These are phyloP conservation scores for Oligia latruncula DNA, from an alignment of 2,888 invertebrate genomes.

Conservation along the genomic window DNA sequence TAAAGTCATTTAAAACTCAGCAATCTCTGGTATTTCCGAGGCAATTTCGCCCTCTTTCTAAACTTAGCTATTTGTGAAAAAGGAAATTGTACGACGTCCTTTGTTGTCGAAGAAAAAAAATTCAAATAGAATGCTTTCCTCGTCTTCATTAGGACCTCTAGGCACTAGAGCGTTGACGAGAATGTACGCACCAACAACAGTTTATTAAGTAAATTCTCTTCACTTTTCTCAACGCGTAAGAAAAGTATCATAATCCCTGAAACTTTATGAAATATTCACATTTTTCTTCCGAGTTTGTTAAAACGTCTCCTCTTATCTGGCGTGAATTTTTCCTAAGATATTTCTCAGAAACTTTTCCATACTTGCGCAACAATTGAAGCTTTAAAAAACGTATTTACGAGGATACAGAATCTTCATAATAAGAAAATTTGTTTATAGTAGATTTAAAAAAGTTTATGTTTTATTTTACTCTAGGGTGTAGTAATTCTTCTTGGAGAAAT, in stretches of 20 bases:
- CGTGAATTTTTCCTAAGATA: slow-evolving; percentile 42
- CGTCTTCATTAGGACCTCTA: slow-evolving; percentile 67
- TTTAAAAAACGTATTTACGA: slow-evolving; percentile 36
- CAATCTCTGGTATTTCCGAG: slow-evolving; percentile 49
- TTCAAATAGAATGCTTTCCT: slow-evolving; percentile 63
- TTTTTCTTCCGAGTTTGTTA: slow-evolving; percentile 57
- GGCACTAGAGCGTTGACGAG: slow-evolving; percentile 66
- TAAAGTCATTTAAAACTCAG: slow-evolving; percentile 54
- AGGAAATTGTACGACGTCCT: slow-evolving; percentile 58
- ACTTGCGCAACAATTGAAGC: slow-evolving; percentile 41
- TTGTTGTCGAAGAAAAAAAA: slow-evolving; percentile 57
- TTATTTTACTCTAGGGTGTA: slow-evolving; percentile 13
- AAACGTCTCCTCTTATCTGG: slow-evolving; percentile 35
- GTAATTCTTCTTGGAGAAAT: neutral
- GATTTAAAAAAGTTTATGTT: slow-evolving; percentile 22
- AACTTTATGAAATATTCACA: slow-evolving; percentile 71
- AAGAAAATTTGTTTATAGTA: slow-evolving; percentile 11
- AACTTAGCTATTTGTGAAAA: slow-evolving; percentile 68
- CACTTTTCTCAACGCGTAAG: slow-evolving; percentile 65
- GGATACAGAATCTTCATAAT: slow-evolving; percentile 28
- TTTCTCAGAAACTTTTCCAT: slow-evolving; percentile 47
- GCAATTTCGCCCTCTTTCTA: slow-evolving; percentile 49
- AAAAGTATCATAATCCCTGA: slow-evolving; percentile 74
- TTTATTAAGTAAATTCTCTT: slow-evolving; percentile 78
- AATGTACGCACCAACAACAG: slow-evolving; percentile 73